Percentiles rank a stretch among this genome's conserved stretches.
Evolutionary conservation across 1,140 invertebrate genomes (phyloP).

Genomic region (Drosophila teissieri): DNA sequence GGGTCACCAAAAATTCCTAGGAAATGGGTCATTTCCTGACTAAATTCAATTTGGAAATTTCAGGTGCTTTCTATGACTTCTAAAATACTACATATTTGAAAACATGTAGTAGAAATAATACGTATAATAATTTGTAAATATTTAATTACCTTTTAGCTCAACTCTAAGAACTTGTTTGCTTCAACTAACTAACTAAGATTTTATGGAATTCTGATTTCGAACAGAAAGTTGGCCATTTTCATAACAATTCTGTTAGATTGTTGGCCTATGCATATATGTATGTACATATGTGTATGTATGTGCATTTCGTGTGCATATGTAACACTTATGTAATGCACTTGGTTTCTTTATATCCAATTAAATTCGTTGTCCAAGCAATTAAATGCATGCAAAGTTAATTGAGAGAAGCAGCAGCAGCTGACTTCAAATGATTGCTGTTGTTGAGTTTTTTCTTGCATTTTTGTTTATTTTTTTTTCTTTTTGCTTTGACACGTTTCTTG

Average conservation of each 20-base stretch:
- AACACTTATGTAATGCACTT: constrained; percentile 43
- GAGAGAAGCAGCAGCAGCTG: constrained; percentile 20
- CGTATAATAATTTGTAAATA: too few relatives aligned
- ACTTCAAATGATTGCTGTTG: constrained; percentile 19
- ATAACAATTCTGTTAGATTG: background rate
- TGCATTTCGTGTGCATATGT: background rate
- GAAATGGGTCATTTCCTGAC: background rate
- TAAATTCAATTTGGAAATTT: background rate
- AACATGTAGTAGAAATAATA: too few relatives aligned
- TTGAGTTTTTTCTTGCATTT: background rate
- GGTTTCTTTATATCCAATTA: constrained; percentile 35
- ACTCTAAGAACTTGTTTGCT: background rate
- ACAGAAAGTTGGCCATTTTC: background rate
- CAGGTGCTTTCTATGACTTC: background rate
- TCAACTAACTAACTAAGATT: background rate
- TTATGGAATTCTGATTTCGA: background rate
- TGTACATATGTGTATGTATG: background rate
- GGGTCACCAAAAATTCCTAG: background rate
- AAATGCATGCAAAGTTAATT: constrained; percentile 43
- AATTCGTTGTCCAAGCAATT: constrained; percentile 36
- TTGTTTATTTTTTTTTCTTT: background rate
- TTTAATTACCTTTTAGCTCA: background rate
- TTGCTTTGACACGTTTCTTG: constrained; percentile 18
- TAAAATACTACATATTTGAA: too few relatives aligned
- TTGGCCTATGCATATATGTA: background rate